Conservation (phyloP, 2,797 vertebrate species). For the Rhabdomys pumilio region DNA sequence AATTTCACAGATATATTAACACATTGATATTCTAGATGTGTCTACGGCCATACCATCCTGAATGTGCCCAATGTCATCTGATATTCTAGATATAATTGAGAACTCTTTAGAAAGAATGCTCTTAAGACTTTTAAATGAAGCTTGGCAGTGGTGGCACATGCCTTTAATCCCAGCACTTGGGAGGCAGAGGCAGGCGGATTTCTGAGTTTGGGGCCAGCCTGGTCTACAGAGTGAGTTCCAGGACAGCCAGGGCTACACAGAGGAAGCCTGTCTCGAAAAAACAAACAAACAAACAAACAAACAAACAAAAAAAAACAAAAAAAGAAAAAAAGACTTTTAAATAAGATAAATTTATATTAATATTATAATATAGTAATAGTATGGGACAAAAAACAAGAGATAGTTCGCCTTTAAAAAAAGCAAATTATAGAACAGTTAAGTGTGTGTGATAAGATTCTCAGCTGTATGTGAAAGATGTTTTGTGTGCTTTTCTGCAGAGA, state of each 20-base stretch:
- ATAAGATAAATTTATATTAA: conserved; percentile 34
- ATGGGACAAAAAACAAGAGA: conserved; percentile 46
- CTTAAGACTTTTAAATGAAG: too few species aligned
- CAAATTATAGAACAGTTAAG: conserved; percentile 13
- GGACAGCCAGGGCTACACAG: too few species aligned
- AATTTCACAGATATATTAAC: conserved; percentile 61
- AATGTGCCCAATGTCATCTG: not conserved
- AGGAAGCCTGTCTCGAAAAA: too few species aligned
- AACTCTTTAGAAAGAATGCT: conserved; percentile 66
- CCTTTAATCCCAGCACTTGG: too few species aligned
- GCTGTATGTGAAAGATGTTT: not conserved
- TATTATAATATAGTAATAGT: not conserved
- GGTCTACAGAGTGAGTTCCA: too few species aligned
- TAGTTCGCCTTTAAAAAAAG: conserved; percentile 3
- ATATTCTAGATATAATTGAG: conserved; percentile 51
- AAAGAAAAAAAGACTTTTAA: conserved; percentile 68
- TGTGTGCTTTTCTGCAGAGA: conserved; percentile 19
- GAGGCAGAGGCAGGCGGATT: too few species aligned
- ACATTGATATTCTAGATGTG: conserved; percentile 55
- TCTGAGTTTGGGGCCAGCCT: too few species aligned
- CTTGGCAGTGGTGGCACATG: too few species aligned
- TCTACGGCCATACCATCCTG: not conserved
- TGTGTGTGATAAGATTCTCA: conserved; percentile 16
- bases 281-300: too few species aligned
- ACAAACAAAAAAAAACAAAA: too few species aligned